Evolutionary conservation across 2,888 invertebrate genomes (phyloP).

Genomic region (Oeneis ivallda): DNA sequence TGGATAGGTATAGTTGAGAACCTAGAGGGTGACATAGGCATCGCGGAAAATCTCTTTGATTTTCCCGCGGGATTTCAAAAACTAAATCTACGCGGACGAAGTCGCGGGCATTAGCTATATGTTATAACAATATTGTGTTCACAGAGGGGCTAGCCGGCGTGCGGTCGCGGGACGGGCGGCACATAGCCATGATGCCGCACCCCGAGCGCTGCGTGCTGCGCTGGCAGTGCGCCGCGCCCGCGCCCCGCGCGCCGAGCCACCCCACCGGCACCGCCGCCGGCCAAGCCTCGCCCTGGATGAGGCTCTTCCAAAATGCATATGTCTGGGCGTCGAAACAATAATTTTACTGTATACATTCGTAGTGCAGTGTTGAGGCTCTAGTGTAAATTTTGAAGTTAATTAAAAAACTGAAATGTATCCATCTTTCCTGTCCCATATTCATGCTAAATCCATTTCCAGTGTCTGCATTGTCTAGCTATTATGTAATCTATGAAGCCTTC

Average conservation of each 20-base stretch:
- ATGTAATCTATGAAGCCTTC: too few species aligned
- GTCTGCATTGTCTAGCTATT: too few species aligned
- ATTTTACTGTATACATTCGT: background rate
- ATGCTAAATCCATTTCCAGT: too few species aligned
- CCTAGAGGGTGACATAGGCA: too few species aligned
- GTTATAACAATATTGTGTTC: conserved; percentile 22
- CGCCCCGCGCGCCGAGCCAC: conserved; percentile 12
- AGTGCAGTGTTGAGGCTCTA: background rate
- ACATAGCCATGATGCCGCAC: conserved; percentile 99
- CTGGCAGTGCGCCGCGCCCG: conserved; percentile 93
- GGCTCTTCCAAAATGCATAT: conserved; percentile 95
- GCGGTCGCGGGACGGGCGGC: conserved; percentile 94
- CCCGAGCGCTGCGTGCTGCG: conserved; percentile 95
- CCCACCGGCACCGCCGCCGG: conserved; percentile 44
- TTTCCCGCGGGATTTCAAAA: too few species aligned
- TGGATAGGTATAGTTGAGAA: too few species aligned
- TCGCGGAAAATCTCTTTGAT: too few species aligned
- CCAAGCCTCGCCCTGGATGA: conserved; percentile 92
- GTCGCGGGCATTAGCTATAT: too few species aligned
- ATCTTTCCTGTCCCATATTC: too few species aligned
- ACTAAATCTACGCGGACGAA: too few species aligned
- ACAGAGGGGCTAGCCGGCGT: conserved; percentile 93
- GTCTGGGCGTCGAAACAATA: conserved; percentile 82
- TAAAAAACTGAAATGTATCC: too few species aligned
- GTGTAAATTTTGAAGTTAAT: too few species aligned